Evolutionary conservation across 2,888 invertebrate species (phyloP).

Genomic region (Rotaria sp.): DNA sequence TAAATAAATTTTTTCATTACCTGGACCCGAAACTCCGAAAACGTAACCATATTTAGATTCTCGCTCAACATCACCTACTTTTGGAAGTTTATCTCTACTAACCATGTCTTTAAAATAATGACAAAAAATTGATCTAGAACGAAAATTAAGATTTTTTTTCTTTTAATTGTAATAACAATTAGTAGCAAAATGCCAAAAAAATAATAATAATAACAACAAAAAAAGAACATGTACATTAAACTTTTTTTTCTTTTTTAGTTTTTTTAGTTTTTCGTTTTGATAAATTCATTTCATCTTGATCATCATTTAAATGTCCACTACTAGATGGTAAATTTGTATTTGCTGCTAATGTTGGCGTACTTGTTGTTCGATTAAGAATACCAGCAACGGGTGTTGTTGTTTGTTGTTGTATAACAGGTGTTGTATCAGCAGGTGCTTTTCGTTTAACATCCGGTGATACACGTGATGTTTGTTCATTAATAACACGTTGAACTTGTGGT

Average conservation of each 20-base stretch:
- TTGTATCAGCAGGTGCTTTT: conserved; percentile 3
- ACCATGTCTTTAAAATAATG: not conserved
- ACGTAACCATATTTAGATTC: conserved; percentile 88
- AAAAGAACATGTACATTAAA: not conserved
- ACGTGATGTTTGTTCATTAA: not conserved
- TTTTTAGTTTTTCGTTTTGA: not conserved
- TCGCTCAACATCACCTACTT: conserved; percentile 66
- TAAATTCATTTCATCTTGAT: conserved; percentile 28
- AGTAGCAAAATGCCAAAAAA: not conserved
- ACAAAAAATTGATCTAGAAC: not conserved
- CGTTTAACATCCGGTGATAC: conserved; percentile 21
- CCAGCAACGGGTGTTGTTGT: conserved; percentile 1
- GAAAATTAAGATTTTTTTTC: not conserved
- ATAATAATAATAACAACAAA: too few species aligned
- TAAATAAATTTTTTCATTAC: conserved; percentile 58
- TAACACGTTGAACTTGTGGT: conserved; percentile 19
- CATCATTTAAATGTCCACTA: conserved; percentile 3
- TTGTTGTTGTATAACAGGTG: not conserved
- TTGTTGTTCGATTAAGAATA: not conserved
- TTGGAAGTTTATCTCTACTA: conserved; percentile 46
- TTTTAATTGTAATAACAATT: not conserved
- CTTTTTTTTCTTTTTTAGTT: conserved; percentile 19
- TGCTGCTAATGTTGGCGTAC: not conserved
- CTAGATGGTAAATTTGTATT: not conserved
- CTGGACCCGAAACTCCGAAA: conserved; percentile 93